phyloP scores from a whole-genome alignment of 2,113 vertebrate species.

The Chionis minor region DNA sequence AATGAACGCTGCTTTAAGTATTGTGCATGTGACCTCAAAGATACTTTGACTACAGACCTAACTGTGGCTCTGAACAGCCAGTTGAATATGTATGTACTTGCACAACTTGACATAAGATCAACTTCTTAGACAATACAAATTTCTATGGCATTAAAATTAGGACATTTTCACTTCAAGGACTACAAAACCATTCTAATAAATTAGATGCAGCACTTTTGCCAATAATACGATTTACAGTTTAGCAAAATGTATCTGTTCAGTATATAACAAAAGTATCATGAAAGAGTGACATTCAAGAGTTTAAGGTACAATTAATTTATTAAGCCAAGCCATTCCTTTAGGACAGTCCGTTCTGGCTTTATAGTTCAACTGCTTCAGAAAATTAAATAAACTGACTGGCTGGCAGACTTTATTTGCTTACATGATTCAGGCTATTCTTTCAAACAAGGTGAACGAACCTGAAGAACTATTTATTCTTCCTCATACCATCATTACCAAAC shows the following conservation, averaged over 20 bases:
- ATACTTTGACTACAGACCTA: not conserved
- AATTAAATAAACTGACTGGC: constrained; percentile 10
- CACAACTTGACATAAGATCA: not conserved
- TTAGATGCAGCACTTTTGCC: not conserved
- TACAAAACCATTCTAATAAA: not conserved
- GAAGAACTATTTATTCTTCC: not conserved
- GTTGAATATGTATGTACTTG: not conserved
- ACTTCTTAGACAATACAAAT: not conserved
- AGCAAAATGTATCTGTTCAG: not conserved
- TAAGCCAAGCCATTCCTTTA: not conserved
- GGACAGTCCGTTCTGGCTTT: constrained; percentile 3
- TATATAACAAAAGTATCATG: not conserved
- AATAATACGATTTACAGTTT: not conserved
- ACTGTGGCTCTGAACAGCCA: not conserved
- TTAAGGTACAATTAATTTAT: not conserved
- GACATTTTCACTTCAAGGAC: not conserved
- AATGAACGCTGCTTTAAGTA: not conserved
- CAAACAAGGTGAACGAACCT: not conserved
- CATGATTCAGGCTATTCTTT: constrained; percentile 3
- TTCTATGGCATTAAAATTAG: not conserved
- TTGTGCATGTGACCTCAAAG: not conserved
- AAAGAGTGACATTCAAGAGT: not conserved
- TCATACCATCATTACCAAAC: not conserved
- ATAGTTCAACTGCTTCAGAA: not conserved
- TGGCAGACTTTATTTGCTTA: constrained; percentile 14